A percentile compares a stretch with the other conserved stretches of the same genome.
Evolutionary conservation across 2,888 invertebrate genomes (phyloP).

Genomic region (Acronicta aceris): DNA sequence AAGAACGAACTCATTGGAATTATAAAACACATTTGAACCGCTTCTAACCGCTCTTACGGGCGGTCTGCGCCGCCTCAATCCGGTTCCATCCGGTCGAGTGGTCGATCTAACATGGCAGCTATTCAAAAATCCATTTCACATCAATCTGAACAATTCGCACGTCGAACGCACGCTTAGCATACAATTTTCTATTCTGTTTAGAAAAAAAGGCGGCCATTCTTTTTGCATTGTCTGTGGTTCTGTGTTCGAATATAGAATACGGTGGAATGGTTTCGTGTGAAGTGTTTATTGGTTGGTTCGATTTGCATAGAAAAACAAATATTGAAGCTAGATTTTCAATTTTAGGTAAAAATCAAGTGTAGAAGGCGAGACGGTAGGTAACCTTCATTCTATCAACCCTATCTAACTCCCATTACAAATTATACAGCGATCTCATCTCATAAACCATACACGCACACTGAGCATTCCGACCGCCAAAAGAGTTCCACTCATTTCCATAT

Average conservation of each 20-base stretch:
- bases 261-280: conserved; percentile 10
- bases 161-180: conserved; percentile 59
- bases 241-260: conserved; percentile 39
- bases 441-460: conserved; percentile 44
- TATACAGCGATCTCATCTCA: conserved; percentile 29
- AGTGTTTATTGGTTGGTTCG: conserved; percentile 31
- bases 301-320: conserved; percentile 16
- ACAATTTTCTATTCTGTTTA: conserved; percentile 45
- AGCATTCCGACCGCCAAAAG: conserved; percentile 58
- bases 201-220: conserved; percentile 29
- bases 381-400: too few species aligned
- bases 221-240: conserved; percentile 41
- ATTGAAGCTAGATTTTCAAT: not conserved
- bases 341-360: not conserved
- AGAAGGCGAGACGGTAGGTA: too few species aligned
- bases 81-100: conserved; percentile 69
- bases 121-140: conserved; percentile 85
- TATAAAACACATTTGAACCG: conserved; percentile 67
- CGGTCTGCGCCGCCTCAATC: conserved; percentile 55
- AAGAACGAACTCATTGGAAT: conserved; percentile 56
- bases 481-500: conserved; percentile 61
- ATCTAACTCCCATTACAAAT: not conserved
- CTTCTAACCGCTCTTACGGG: conserved; percentile 51
- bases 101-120: conserved; percentile 71
- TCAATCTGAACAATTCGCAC: conserved; percentile 83